phyloP scores from a whole-genome alignment of 35 echinoderm and acorn worm species.

The Strongylocentrotus purpuratus region DNA sequence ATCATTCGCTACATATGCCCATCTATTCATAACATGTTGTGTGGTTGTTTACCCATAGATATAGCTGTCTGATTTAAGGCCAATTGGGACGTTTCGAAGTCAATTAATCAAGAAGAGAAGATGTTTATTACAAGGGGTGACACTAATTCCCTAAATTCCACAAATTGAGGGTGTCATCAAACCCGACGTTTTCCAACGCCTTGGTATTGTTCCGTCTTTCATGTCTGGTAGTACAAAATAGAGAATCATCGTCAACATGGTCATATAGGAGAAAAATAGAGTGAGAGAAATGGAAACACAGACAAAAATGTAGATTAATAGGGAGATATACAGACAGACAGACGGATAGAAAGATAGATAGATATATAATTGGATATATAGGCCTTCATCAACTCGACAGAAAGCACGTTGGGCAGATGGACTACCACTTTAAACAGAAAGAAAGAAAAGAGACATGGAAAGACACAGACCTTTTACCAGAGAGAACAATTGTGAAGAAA shows the following conservation, averaged over 20 bases:
- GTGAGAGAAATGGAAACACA: not conserved
- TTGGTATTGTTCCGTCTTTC: not conserved
- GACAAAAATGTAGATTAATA: no score
- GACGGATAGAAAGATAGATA: no score
- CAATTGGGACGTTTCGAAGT: not conserved
- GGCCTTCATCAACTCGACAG: not conserved
- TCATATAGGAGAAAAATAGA: not conserved
- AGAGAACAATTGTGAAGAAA: not conserved
- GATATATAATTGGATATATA: not conserved
- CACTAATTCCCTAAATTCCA: not conserved
- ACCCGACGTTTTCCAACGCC: not conserved
- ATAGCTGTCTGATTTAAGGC: not conserved
- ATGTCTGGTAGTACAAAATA: not conserved
- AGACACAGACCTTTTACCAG: not conserved
- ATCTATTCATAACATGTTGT: not conserved
- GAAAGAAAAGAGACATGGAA: not conserved
- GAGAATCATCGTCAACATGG: not conserved
- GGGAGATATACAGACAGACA: not conserved
- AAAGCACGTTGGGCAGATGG: not conserved
- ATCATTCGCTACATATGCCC: slow-evolving; percentile 1
- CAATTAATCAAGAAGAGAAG: not conserved
- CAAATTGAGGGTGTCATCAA: not conserved
- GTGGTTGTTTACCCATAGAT: not conserved
- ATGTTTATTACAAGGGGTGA: not conserved
- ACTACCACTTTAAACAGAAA: no score